Evolutionary conservation across 2,888 invertebrate species (phyloP).

Genomic region (Mesoligia furuncula): DNA sequence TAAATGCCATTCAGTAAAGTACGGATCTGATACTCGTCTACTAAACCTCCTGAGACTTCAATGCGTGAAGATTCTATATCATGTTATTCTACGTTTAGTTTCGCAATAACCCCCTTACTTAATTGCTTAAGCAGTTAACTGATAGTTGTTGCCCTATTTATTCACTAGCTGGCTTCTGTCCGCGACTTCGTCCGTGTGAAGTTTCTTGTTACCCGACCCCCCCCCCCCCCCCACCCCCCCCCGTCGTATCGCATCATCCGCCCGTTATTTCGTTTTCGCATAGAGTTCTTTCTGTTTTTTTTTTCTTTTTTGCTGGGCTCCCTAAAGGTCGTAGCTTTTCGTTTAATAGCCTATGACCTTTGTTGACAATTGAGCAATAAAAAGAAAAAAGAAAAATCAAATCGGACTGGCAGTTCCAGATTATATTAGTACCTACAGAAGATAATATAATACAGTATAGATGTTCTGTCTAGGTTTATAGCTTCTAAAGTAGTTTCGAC

Average conservation of each 20-base stretch:
- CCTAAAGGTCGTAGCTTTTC: neutral
- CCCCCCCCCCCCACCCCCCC: neutral
- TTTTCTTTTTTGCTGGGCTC: neutral
- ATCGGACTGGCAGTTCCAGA: neutral
- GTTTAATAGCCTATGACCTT: neutral
- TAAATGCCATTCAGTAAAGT: slow-evolving; percentile 31
- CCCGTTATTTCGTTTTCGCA: too few species aligned
- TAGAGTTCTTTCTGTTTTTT: neutral
- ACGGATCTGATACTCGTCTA: slow-evolving; percentile 14
- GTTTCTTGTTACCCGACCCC: neutral
- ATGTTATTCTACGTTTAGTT: slow-evolving; percentile 34
- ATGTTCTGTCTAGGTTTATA: slow-evolving; percentile 42
- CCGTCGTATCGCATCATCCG: neutral
- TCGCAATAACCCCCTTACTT: slow-evolving; percentile 57
- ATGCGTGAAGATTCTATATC: slow-evolving; percentile 17
- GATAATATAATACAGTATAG: neutral
- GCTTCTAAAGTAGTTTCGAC: slow-evolving; percentile 31
- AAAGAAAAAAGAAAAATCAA: neutral
- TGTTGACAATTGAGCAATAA: neutral
- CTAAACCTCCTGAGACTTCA: slow-evolving; percentile 7
- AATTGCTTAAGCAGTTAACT: slow-evolving; percentile 64
- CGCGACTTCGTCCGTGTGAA: neutral
- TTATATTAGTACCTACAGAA: neutral
- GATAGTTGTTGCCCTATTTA: slow-evolving; percentile 45
- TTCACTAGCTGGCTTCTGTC: slow-evolving; percentile 10